Conservation (phyloP, 2,113 vertebrate genomes). For the Lutjanus erythropterus region DNA sequence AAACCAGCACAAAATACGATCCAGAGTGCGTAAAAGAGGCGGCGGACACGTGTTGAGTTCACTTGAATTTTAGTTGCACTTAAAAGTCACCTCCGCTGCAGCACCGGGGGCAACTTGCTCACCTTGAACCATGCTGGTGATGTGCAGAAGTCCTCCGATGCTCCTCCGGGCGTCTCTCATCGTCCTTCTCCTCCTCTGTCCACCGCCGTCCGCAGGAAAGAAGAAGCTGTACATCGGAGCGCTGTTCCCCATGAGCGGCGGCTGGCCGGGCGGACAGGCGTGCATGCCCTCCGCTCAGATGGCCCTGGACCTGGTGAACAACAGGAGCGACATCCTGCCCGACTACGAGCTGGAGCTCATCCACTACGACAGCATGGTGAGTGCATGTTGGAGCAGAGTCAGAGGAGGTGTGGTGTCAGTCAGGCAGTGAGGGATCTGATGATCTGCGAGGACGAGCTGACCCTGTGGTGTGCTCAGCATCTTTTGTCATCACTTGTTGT, state of each 20-base stretch:
- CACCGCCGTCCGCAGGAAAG: slow-evolving; percentile 87
- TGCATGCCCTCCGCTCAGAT: slow-evolving; percentile 93
- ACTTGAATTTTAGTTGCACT: background rate
- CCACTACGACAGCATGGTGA: slow-evolving; percentile 95
- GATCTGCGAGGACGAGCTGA: slow-evolving; percentile 20
- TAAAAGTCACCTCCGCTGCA: slow-evolving; percentile 22
- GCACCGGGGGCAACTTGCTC: slow-evolving; percentile 31
- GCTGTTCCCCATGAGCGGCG: slow-evolving; percentile 95
- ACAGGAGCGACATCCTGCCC: slow-evolving; percentile 92
- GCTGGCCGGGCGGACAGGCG: slow-evolving; percentile 95
- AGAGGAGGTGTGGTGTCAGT: slow-evolving; percentile 57
- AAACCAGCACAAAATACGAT: background rate
- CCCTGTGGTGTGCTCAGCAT: background rate
- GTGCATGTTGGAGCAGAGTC: slow-evolving; percentile 57
- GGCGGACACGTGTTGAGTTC: slow-evolving; percentile 74
- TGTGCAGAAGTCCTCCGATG: slow-evolving; percentile 18
- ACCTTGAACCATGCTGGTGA: slow-evolving; percentile 60
- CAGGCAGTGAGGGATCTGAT: slow-evolving; percentile 46
- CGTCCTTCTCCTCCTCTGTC: slow-evolving; percentile 77
- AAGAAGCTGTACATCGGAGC: slow-evolving; percentile 95
- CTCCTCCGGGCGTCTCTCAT: slow-evolving; percentile 62
- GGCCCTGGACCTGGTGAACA: slow-evolving; percentile 95
- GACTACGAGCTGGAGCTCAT: slow-evolving; percentile 95
- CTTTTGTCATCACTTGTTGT: background rate
- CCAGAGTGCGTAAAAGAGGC: background rate